phyloP scores from a whole-genome alignment of 2,888 invertebrate genomes.

The Pteria penguin region DNA sequence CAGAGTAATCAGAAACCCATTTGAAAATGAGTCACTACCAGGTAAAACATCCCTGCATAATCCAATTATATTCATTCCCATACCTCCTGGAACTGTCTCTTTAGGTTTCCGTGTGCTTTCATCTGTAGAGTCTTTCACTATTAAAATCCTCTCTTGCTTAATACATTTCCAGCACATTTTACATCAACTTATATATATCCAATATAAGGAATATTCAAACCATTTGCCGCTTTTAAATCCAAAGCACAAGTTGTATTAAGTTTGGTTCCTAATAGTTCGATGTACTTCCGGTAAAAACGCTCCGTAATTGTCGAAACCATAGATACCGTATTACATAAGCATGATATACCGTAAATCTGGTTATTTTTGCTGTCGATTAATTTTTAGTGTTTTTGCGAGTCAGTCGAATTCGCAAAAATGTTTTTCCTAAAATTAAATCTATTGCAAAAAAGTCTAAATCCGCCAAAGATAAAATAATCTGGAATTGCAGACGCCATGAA shows the following conservation, averaged over 20 bases:
- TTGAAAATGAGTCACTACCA: not conserved
- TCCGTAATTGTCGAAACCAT: conserved; percentile 14
- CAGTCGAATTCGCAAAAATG: too few species aligned
- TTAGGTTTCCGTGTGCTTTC: not conserved
- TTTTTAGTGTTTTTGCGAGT: too few species aligned
- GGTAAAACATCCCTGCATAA: not conserved
- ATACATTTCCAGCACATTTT: not conserved
- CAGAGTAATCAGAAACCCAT: not conserved
- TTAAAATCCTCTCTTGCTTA: not conserved
- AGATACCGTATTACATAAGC: conserved; percentile 10
- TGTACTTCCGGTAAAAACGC: not conserved
- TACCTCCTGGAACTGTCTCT: not conserved
- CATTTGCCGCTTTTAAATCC: not conserved
- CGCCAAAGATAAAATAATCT: too few species aligned
- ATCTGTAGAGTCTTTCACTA: conserved; percentile 1
- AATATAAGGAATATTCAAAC: not conserved
- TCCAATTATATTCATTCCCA: conserved; percentile 12
- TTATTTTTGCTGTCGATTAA: too few species aligned
- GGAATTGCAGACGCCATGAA: too few species aligned
- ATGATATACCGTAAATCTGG: too few species aligned
- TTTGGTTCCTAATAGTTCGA: not conserved
- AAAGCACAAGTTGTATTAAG: not conserved
- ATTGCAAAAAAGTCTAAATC: too few species aligned
- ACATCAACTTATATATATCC: not conserved
- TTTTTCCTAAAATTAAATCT: too few species aligned